Evolutionary conservation across 2,797 vertebrate genomes (phyloP).

Genomic region (Anabacerthia variegaticeps): DNA sequence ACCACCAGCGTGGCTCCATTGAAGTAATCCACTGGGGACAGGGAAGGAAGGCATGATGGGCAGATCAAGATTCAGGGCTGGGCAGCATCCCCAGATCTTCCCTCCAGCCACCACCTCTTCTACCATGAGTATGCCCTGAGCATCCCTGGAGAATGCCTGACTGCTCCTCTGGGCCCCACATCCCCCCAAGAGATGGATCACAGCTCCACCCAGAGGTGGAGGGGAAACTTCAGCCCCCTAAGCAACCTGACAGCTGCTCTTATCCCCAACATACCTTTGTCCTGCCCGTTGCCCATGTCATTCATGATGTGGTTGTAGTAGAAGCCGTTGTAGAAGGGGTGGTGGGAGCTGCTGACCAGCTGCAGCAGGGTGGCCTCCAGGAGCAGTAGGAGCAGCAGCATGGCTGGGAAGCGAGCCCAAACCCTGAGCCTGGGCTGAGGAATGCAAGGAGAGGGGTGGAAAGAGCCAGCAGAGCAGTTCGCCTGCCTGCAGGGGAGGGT

Average conservation of each 20-base stretch:
- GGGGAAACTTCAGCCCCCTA: background rate
- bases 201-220: background rate
- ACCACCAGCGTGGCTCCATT: slow-evolving; percentile 84
- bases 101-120: background rate
- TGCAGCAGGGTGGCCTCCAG: slow-evolving; percentile 69
- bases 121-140: background rate
- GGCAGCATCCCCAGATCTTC: background rate
- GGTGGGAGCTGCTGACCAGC: slow-evolving; percentile 13
- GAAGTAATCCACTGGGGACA: slow-evolving; percentile 73
- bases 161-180: background rate
- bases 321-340: slow-evolving; percentile 85
- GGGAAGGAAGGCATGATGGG: background rate
- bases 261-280: slow-evolving; percentile 74
- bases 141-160: rapidly evolving
- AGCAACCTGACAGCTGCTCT: background rate
- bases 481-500: rapidly evolving
- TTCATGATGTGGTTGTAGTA: slow-evolving; percentile 84
- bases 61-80: background rate
- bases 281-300: slow-evolving; percentile 63
- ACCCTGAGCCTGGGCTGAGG: background rate
- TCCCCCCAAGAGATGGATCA: too few species aligned
- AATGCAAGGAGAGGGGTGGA: background rate
- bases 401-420: background rate
- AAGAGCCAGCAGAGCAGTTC: background rate
- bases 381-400: slow-evolving; percentile 41